Base-by-base conservation (phyloP, 2,888 invertebrate genomes). In the Scaptomyza reducta region DNA sequence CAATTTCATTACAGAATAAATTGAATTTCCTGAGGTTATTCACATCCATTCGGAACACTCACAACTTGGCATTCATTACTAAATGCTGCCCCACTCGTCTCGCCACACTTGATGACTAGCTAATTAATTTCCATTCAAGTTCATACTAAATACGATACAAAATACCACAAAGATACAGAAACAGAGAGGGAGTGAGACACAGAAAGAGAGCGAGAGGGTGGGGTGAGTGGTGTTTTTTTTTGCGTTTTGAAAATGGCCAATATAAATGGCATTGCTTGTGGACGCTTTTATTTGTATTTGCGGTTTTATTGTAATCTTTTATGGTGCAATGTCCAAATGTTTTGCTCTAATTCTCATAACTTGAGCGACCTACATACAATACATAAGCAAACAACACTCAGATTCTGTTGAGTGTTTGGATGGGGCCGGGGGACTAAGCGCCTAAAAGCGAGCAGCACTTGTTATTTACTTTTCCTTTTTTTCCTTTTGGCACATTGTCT, bases 231-330 rank as follows among this genome's bases (percentile, higher is more conserved):
- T 45, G n/a, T 38, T 35, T 27, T 27, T 27, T 27, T 33, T 13
- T 13, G 22, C 14, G 16, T 29, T 41, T 59, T 33, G 56, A 59
- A 54, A 62, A 44, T 63, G 62, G 69, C 59, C 65, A 83, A 82
- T 80, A 84, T 72, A 84, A 84, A 84, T 84, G 70, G 61, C 70
- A 59, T 53, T 56, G 60, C 70, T 68, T 46, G 66, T 65, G 70
- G 66, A 68, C 61, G 62, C 59, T 73, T 73, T 76, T 74, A 74
- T 74, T 83, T 73, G 70, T 58, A 73, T 76, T 78, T 78, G 74
- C 35, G 76, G 61, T 72, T 85, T 82, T 79, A 82, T 85, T 82
- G 82, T 79, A 71, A 82, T 79, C 77, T 82, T 82, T 81, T 79
- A 82, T 85, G 72, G 81, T 72, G 70, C 58, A 64, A 67, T 31